phyloP scores from a whole-genome alignment of 2,113 vertebrate species.

The Eleginops maclovinus region DNA sequence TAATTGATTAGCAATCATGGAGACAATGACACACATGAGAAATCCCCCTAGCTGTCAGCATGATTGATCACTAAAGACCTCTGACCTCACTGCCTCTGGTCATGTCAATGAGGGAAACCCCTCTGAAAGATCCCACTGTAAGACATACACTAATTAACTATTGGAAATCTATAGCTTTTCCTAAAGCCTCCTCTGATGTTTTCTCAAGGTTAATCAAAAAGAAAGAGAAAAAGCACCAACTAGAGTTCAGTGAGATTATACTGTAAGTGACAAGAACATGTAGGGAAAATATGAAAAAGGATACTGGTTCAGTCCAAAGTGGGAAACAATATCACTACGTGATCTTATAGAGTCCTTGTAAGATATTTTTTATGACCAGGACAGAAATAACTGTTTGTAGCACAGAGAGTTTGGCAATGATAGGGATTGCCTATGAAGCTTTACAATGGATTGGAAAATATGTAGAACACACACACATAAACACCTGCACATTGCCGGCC shows the following conservation, averaged over 20 bases:
- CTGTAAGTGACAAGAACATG: background rate
- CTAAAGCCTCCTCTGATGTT: background rate
- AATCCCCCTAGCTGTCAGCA: slow-evolving; percentile 23
- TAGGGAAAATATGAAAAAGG: too few species aligned
- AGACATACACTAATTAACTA: slow-evolving; percentile 20
- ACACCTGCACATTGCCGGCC: slow-evolving; percentile 32
- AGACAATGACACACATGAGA: slow-evolving; percentile 21
- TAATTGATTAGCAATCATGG: slow-evolving; percentile 51
- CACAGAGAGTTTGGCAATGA: background rate
- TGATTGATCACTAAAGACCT: slow-evolving; percentile 35
- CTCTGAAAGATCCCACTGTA: slow-evolving; percentile 5
- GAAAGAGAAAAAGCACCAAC: background rate
- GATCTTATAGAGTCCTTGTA: background rate
- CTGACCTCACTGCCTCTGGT: background rate
- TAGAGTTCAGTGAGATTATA: too few species aligned
- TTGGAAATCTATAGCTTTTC: slow-evolving; percentile 22
- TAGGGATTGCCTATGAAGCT: background rate
- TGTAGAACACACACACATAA: slow-evolving; percentile 9
- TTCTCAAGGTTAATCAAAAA: background rate
- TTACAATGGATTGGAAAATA: background rate
- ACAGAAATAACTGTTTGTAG: background rate
- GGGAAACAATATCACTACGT: background rate
- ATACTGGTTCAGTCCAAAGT: background rate
- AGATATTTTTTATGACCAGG: background rate
- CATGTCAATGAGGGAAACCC: slow-evolving; percentile 2